These are phyloP conservation scores for Epizoanthus stellaris DNA, from an alignment of 92 coral and sea anemone genomes.

Conservation along the genomic window DNA sequence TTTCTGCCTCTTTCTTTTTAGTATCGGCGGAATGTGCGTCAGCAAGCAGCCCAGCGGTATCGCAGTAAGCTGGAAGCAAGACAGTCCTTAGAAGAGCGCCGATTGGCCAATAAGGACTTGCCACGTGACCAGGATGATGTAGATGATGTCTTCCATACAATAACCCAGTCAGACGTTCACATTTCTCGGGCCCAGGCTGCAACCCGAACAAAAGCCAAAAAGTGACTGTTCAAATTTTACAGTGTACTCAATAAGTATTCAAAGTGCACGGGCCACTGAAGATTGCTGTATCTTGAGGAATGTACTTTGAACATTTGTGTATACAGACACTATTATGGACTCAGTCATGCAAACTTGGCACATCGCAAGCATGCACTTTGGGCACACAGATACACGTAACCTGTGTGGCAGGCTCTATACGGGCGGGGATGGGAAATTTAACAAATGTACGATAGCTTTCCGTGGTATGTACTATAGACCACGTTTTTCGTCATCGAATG, in stretches of 20 bases:
- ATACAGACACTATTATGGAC: too few relatives aligned
- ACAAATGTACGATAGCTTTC: too few relatives aligned
- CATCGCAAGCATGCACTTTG: too few relatives aligned
- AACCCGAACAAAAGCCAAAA: slow-evolving; percentile 9
- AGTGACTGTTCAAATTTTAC: neutral
- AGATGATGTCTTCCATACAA: slow-evolving; percentile 90
- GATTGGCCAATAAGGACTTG: slow-evolving; percentile 76
- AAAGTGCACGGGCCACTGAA: neutral
- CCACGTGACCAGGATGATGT: slow-evolving; percentile 83
- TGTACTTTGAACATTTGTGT: too few relatives aligned
- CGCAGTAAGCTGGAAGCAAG: slow-evolving; percentile 76
- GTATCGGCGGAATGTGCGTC: slow-evolving; percentile 91
- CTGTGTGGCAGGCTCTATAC: too few relatives aligned
- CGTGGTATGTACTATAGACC: too few relatives aligned
- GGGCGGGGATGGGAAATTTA: too few relatives aligned
- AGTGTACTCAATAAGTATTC: too few relatives aligned
- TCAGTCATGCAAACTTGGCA: too few relatives aligned
- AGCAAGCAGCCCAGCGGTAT: slow-evolving; percentile 90
- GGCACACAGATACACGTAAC: too few relatives aligned
- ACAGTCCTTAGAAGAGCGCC: slow-evolving; percentile 76
- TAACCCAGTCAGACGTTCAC: slow-evolving; percentile 95
- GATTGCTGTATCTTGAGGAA: too few relatives aligned
- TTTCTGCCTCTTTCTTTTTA: slow-evolving; percentile 8
- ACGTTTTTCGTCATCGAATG: too few relatives aligned
- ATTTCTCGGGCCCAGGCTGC: slow-evolving; percentile 57